Evolutionary conservation across 1,140 invertebrate genomes (phyloP), one percentile per base, ranked within the genome.

Genomic region (Cyphomyrmex costatus): DNA sequence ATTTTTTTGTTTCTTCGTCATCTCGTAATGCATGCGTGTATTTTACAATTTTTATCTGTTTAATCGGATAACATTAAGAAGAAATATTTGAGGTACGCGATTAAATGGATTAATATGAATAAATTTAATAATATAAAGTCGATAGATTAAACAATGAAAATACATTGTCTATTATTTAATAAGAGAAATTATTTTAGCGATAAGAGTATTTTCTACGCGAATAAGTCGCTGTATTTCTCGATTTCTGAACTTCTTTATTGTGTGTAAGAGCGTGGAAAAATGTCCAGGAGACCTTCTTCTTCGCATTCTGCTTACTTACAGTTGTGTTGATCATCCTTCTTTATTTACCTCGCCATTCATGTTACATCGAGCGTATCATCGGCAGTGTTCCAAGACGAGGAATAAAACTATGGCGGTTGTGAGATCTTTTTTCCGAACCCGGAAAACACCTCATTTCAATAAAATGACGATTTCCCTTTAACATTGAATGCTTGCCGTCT

Each of bases 291-390:
- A 53, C 61, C 68, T 33, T 49, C 36, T 73, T 19, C 53, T 61
- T 60, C 42, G 53, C 14, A 61, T 53, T 73, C 30, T n/a, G 79
- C 36, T 83, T 83, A 60, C 53, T 83, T 74, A 83, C 36, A 74
- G 56, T 42, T 53, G 53, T 33, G 66, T 74, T 83, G 79, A 83
- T 83, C 79, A 83, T 74, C 79, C 36, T 83, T 24, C 5, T 71
- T 83, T 83, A 83, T 83, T 83, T 83, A 82, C 53, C 53, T 36
- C 68, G 24, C 79, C 49, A 83, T 83, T 83, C 79, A 83, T 46
- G 53, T 83, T 83, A 73, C 66, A 74, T 83, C 68, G 79, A 83
- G 79, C 79, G 79, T 83, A 46, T 83, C 68, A 83, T 83, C 68
- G 42, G 68, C 30, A 83, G 56, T 73, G 79, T 74, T 73, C 24